Percentiles rank a stretch among this genome's conserved stretches.
phyloP scores from a whole-genome alignment of 2,797 vertebrate species.

The Aphelocoma californica region DNA sequence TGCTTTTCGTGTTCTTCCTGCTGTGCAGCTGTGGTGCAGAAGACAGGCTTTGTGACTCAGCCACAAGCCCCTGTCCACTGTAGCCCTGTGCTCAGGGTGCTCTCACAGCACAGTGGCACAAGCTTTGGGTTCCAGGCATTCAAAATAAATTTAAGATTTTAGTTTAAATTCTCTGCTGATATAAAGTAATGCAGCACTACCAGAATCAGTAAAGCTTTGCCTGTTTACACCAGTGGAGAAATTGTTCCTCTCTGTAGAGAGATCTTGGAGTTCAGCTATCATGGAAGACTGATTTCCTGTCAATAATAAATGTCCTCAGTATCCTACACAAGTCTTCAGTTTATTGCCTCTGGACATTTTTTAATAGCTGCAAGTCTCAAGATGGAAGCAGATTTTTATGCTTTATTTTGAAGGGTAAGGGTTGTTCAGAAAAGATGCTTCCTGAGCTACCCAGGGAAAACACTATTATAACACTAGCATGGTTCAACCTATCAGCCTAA shows the following conservation, averaged over 20 bases:
- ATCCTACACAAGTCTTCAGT: slow-evolving; percentile 58
- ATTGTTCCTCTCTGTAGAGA: slow-evolving; percentile 26
- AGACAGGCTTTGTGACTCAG: background rate
- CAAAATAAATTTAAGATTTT: background rate
- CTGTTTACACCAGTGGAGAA: background rate
- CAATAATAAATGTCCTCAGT: slow-evolving; percentile 63
- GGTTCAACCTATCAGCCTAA: slow-evolving; percentile 46
- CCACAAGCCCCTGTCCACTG: background rate
- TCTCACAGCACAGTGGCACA: background rate
- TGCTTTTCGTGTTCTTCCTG: background rate
- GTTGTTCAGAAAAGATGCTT: slow-evolving; percentile 45
- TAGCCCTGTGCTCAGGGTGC: background rate
- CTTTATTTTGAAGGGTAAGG: slow-evolving; percentile 55
- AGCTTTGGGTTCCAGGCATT: background rate
- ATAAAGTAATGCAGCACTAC: background rate
- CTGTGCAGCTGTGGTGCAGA: background rate
- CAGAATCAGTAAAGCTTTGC: background rate
- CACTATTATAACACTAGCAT: slow-evolving; percentile 37
- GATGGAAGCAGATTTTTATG: slow-evolving; percentile 47
- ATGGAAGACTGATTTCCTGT: slow-evolving; percentile 58
- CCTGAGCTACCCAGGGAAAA: slow-evolving; percentile 39
- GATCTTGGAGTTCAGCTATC: slow-evolving; percentile 16
- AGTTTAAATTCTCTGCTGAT: background rate
- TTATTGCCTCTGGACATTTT: slow-evolving; percentile 65
- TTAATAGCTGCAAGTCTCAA: slow-evolving; percentile 66